Base-by-base conservation (phyloP, 2,113 vertebrate genomes). In the Leucosticte australis region DNA sequence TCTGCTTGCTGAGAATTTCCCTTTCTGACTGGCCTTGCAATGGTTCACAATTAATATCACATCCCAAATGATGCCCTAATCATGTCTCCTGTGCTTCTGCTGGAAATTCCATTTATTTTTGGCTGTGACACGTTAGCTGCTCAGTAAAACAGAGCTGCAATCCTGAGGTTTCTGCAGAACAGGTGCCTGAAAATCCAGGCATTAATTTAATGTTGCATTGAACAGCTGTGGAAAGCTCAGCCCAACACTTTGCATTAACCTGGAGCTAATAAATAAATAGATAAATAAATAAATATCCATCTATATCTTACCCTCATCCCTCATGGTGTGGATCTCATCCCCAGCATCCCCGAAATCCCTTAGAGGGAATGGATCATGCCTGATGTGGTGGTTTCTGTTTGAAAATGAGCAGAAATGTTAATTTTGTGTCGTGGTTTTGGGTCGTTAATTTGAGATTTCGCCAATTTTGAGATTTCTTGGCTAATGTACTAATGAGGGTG, bases 181-280 rank as follows among this genome's bases (percentile, higher is more conserved):
- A 56, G 37, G 23, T 39, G n/a, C 27, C 49, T 89, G 57, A 39
- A 83, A 73, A 73, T n/a, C 14, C 46, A 47, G 46, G n/a, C 21
- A 17, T 56, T 56, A 13, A 33, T 9, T 59, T 35, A 24, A 59
- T 35, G n/a, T 59, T 59, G 5, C 0, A 2, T 0, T 35, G 49
- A 59, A 64, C 6, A 60, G 15, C 44, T 31, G 26, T 35, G 64
- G 27, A 59, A 50, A 85, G 28, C 62, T 71, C 70, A 64, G 23
- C 27, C 28, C 33, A 33, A 17, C 16, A 31, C 30, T 35, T 13
- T 44, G 13, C 11, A 44, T 24, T 41, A 62, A 49, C 22, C 19
- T 81, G n/a, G 50, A 44, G 15, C 16, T 6, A 15, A 42, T 42
- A 42, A 42, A 42, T 42, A 42, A 42, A 42, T 15, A 42, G 15